Evolutionary conservation across 2,113 vertebrate genomes (phyloP), one percentile per base, ranked within the genome.

Genomic region (Oreochromis aureus): DNA sequence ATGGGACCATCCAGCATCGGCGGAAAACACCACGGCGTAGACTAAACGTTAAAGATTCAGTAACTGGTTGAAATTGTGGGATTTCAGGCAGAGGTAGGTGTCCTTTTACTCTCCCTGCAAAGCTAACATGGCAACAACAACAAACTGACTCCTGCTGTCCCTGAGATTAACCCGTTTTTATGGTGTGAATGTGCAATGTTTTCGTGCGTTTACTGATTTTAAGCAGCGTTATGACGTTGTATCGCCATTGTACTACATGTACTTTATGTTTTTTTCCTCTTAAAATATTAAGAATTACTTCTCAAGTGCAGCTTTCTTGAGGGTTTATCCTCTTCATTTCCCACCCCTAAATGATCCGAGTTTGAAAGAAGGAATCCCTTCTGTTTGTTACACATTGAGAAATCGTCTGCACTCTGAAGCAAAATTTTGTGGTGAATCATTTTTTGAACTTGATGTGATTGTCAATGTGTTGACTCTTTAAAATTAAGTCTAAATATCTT

Each of bases 1-100:
- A 97, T 97, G 97, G 97, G 96, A 96, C 92, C 96, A 91, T 95
- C 95, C 89, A 97, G 95, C 94, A 94, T 96, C 87, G 95, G 95
- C 83, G 91, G 91, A 93, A 95, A 94, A 89, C 95, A 95, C 53
- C 94, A 89, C 85, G 94, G 93, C 91, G 76, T 94, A 88, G 94
- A 94, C 78, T 93, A 91, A 94, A n/a, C 27, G 66, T 86, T 92
- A 58, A 86, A 88, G 86, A 69, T 86, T 89, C 46, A 53, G 66
- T 32, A 91, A 82, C 48, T 86, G 6, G 85, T 90, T 86, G 41
- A 88, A 34, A 15, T 80, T 41, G 85, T 90, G 86, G 92, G 87
- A 48, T 84, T 89, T 93, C 59, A 87, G 19, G 83, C 83, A 80
- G 83, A 94, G 96, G 96, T 96, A 93, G 94, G 94, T 86, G 18